A percentile compares a stretch with the other conserved stretches of the same genome.
Conservation (phyloP, 2,113 vertebrate genomes). For the Mirounga angustirostris region DNA sequence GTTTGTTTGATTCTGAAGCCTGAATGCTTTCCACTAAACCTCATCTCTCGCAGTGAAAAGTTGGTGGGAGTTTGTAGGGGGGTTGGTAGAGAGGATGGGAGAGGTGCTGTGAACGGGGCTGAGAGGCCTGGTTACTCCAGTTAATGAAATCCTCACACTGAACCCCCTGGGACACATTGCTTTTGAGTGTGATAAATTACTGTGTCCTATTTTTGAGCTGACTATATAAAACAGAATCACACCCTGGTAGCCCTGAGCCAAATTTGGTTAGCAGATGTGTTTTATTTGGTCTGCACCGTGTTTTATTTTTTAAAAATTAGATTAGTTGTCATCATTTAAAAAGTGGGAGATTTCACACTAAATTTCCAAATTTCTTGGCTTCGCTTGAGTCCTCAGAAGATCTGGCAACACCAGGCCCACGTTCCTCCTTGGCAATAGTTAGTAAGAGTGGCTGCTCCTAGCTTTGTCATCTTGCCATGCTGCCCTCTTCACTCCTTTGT, state of each 20-base stretch:
- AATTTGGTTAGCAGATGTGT: slow-evolving; percentile 51
- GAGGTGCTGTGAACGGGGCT: not conserved
- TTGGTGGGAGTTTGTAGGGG: not conserved
- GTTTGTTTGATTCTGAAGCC: not conserved
- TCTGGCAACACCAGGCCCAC: not conserved
- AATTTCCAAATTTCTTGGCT: not conserved
- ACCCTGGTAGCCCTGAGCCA: not conserved
- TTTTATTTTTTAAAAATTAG: slow-evolving; percentile 29
- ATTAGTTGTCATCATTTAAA: slow-evolving; percentile 54
- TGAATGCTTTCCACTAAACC: not conserved
- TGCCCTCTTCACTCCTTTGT: not conserved
- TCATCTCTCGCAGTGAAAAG: not conserved
- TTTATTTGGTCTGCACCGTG: slow-evolving; percentile 11
- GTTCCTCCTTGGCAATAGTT: not conserved
- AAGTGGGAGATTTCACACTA: slow-evolving; percentile 30
- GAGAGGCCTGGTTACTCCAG: slow-evolving; percentile 21
- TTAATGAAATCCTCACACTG: slow-evolving; percentile 12
- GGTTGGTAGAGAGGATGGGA: not conserved
- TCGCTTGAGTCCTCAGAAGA: not conserved
- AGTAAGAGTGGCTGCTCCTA: not conserved
- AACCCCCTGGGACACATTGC: not conserved
- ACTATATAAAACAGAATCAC: slow-evolving; percentile 42
- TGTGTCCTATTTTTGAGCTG: slow-evolving; percentile 64
- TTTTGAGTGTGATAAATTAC: slow-evolving; percentile 65
- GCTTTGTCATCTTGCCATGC: not conserved